A percentile compares a stretch with the other conserved stretches of the same genome.
Evolutionary conservation across 2,113 vertebrate genomes (phyloP).

Genomic region (Macquaria australasica): DNA sequence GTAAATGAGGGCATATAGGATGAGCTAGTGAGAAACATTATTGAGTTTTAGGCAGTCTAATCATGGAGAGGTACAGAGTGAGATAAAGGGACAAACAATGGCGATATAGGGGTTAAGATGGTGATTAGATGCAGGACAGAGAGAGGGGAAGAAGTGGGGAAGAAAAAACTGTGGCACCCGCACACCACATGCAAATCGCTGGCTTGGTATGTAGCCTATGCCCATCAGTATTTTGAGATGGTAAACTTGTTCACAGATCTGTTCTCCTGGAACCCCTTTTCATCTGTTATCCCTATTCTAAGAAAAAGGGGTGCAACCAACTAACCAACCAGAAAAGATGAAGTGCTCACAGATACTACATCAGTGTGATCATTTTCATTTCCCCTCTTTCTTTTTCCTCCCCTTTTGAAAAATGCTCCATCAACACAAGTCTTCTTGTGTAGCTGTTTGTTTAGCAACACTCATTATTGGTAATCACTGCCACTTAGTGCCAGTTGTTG

Average conservation of each 20-base stretch:
- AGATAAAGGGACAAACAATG: constrained; percentile 14
- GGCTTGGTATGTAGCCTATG: neutral
- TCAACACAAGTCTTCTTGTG: constrained; percentile 3
- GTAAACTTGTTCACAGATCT: neutral
- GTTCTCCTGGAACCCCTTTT: neutral
- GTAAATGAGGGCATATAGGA: neutral
- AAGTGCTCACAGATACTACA: neutral
- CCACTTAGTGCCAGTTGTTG: constrained; percentile 53
- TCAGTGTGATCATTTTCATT: constrained; percentile 19
- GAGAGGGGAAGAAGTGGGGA: neutral
- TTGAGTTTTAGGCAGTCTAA: constrained; percentile 6
- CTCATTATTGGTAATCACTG: constrained; percentile 72
- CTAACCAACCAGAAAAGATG: neutral
- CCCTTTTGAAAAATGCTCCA: constrained; percentile 13
- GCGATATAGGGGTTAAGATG: constrained; percentile 11
- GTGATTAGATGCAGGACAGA: constrained; percentile 11
- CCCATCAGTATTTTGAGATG: neutral
- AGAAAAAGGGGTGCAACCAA: constrained; percentile 1
- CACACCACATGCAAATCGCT: constrained; percentile 1
- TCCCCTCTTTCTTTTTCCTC: neutral
- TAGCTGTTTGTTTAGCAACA: constrained; percentile 40
- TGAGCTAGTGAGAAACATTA: neutral
- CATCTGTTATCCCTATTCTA: neutral
- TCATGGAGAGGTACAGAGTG: constrained; percentile 20
- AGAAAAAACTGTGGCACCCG: neutral